phyloP scores from a whole-genome alignment of 2,888 invertebrate species.

The Ochlodes sylvanus region DNA sequence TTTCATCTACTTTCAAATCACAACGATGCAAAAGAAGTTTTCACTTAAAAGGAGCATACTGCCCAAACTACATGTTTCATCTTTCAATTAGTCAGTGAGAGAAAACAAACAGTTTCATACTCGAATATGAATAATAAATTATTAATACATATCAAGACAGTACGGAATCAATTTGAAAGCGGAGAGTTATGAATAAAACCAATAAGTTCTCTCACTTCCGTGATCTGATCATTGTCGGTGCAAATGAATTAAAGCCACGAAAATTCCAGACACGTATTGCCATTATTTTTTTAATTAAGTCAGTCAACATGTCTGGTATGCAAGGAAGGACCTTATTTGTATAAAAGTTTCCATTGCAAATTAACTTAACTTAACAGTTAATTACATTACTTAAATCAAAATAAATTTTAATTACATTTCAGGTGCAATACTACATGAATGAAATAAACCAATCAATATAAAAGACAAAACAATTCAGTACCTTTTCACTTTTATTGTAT shows the following conservation, averaged over 20 bases:
- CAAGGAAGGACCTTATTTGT: background rate
- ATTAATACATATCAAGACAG: background rate
- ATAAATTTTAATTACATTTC: too few species aligned
- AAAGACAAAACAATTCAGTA: too few species aligned
- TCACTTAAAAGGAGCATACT: too few species aligned
- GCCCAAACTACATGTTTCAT: too few species aligned
- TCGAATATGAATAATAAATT: too few species aligned
- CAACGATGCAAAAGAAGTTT: too few species aligned
- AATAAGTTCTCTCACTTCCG: conserved; percentile 30
- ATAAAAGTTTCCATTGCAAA: background rate
- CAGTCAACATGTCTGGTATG: background rate
- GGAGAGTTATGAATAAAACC: conserved; percentile 28
- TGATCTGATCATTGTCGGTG: conserved; percentile 12
- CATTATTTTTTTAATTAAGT: conserved; percentile 9
- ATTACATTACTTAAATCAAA: background rate
- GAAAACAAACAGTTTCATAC: too few species aligned
- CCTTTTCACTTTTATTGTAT: too few species aligned
- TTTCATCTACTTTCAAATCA: too few species aligned
- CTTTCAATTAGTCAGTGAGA: too few species aligned
- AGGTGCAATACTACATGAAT: too few species aligned
- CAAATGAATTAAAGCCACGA: conserved; percentile 18
- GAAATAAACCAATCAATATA: too few species aligned
- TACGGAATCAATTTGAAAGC: conserved; percentile 27
- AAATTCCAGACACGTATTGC: conserved; percentile 13
- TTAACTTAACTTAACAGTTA: background rate